These are phyloP conservation scores for Herpetotheres cachinnans DNA, from an alignment of 2,113 vertebrate species.

Conservation along the genomic window DNA sequence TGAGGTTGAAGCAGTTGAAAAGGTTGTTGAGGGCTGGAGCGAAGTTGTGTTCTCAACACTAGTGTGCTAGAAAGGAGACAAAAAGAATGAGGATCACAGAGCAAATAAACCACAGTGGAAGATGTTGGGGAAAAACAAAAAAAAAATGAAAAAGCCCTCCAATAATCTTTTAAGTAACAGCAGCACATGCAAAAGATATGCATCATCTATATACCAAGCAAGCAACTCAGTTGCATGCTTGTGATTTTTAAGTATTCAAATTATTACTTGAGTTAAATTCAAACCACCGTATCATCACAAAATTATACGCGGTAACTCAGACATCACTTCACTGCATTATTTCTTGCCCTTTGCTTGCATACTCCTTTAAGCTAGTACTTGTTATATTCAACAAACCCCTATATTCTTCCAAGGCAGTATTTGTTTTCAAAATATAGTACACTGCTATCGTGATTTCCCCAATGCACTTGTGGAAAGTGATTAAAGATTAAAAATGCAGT, in stretches of 20 bases:
- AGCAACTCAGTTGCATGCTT: neutral
- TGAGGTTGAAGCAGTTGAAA: conserved; percentile 72
- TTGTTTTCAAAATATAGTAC: neutral
- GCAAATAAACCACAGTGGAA: neutral
- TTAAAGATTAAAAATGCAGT: neutral
- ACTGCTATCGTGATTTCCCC: neutral
- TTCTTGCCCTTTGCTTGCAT: neutral
- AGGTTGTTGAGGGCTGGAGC: conserved; percentile 79
- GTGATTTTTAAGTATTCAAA: neutral
- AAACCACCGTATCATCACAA: neutral
- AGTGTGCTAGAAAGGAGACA: conserved; percentile 79
- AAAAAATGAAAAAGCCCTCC: neutral
- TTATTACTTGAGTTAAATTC: neutral
- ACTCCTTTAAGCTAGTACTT: neutral
- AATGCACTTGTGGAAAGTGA: neutral
- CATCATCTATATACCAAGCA: neutral
- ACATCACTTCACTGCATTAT: neutral
- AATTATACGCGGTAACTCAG: neutral
- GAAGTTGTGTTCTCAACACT: conserved; percentile 81
- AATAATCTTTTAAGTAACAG: neutral
- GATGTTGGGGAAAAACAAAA: too few species aligned
- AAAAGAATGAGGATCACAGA: neutral
- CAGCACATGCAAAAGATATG: neutral
- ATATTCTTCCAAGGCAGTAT: neutral
- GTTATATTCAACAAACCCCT: neutral